Conservation (phyloP, 37 sponge, comb jelly and placozoan species). For the Geodia barretti region DNA sequence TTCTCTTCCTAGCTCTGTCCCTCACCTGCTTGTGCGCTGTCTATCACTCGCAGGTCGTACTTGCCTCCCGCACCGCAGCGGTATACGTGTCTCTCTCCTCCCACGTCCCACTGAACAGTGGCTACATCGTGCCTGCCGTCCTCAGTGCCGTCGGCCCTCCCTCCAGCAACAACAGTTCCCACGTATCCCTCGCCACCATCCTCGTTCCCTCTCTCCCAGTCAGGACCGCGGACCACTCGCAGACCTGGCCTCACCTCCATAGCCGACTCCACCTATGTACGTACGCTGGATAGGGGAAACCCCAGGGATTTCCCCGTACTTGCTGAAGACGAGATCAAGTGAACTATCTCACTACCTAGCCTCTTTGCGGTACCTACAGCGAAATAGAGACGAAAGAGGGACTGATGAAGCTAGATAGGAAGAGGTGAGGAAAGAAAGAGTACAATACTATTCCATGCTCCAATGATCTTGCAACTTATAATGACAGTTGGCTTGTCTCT, state of each 20-base stretch:
- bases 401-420: too few species aligned
- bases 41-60: constrained; percentile 73
- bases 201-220: constrained; percentile 82
- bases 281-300: too few species aligned
- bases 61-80: constrained; percentile 57
- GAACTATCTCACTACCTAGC: too few species aligned
- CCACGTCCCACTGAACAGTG: constrained; percentile 87
- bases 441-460: too few species aligned
- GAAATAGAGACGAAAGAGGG: too few species aligned
- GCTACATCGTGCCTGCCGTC: constrained; percentile 27
- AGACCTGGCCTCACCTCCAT: constrained; percentile 57
- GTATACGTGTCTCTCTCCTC: constrained; percentile 59
- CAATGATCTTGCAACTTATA: too few species aligned
- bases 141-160: constrained; percentile 1
- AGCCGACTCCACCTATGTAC: too few species aligned
- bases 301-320: background rate
- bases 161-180: constrained; percentile 72
- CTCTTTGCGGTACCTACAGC: too few species aligned
- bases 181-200: constrained; percentile 89
- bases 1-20: constrained; percentile 20
- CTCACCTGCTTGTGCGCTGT: constrained; percentile 72
- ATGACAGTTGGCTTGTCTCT: too few species aligned
- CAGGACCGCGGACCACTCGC: constrained; percentile 88
- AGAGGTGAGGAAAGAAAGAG: background rate
- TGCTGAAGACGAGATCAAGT: too few species aligned